These are phyloP conservation scores for Meteorus colon DNA, from an alignment of 2,888 invertebrate species.

Conservation along the genomic window DNA sequence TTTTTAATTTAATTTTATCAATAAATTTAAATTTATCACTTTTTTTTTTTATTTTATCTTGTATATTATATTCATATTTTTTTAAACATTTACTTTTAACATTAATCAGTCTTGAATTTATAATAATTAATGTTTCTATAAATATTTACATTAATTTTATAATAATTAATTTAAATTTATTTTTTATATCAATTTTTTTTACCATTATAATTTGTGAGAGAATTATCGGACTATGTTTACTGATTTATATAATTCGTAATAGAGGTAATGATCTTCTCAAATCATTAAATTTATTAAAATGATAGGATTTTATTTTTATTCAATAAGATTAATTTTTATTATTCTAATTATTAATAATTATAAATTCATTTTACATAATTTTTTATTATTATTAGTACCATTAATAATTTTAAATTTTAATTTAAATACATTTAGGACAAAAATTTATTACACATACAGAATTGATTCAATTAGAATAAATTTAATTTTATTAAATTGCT, in stretches of 20 bases:
- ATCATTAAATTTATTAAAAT: constrained; percentile 77
- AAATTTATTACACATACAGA: too few relatives aligned
- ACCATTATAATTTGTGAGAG: constrained; percentile 80
- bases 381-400: too few relatives aligned
- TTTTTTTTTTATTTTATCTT: constrained; percentile 73
- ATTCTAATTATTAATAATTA: constrained; percentile 69
- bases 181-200: constrained; percentile 79
- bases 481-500: constrained; percentile 74
- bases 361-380: constrained; percentile 41
- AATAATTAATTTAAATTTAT: constrained; percentile 74
- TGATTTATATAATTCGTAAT: constrained; percentile 78
- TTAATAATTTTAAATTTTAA: too few relatives aligned
- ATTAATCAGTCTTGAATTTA: constrained; percentile 78
- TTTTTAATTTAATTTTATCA: too few relatives aligned
- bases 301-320: constrained; percentile 77
- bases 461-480: constrained; percentile 50
- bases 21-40: constrained; percentile 53
- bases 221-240: constrained; percentile 78
- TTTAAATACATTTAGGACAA: too few relatives aligned
- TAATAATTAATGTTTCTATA: constrained; percentile 76
- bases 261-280: constrained; percentile 80
- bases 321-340: constrained; percentile 75
- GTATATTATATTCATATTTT: constrained; percentile 70
- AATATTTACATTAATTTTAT: constrained; percentile 72
- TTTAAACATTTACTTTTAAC: constrained; percentile 75